Evolutionary conservation across 2,888 invertebrate species (phyloP).

Genomic region (Agonopterix heracliana): DNA sequence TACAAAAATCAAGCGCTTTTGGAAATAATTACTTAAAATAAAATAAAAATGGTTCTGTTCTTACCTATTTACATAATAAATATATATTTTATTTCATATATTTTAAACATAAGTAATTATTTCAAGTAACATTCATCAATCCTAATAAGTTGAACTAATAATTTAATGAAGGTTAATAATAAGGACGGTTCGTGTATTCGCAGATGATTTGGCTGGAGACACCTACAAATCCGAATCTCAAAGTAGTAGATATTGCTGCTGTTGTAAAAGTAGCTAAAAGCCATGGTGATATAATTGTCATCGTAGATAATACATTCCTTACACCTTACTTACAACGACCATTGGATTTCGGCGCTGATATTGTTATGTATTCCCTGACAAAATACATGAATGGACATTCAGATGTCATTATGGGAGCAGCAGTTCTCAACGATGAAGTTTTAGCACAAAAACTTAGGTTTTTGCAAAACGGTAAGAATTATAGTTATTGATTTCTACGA

Average conservation of each 20-base stretch:
- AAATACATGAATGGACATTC: slow-evolving; percentile 99
- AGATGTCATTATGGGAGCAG: slow-evolving; percentile 97
- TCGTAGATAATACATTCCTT: slow-evolving; percentile 95
- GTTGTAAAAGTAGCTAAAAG: slow-evolving; percentile 78
- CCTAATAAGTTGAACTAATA: too few species aligned
- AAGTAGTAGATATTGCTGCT: slow-evolving; percentile 90
- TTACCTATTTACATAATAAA: too few species aligned
- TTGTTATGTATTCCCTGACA: slow-evolving; percentile 92
- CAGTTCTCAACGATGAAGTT: slow-evolving; percentile 82
- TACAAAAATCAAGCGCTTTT: too few species aligned
- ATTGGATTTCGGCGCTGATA: slow-evolving; percentile 90
- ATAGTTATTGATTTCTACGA: neutral
- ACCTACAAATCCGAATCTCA: slow-evolving; percentile 96
- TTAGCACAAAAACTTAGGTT: slow-evolving; percentile 84
- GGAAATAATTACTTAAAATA: too few species aligned
- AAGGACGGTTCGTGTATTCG: slow-evolving; percentile 22
- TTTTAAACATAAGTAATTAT: too few species aligned
- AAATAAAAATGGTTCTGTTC: too few species aligned
- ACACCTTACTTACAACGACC: slow-evolving; percentile 93
- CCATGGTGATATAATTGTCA: slow-evolving; percentile 77
- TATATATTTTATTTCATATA: too few species aligned
- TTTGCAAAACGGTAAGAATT: slow-evolving; percentile 85
- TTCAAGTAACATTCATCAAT: too few species aligned
- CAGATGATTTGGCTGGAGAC: slow-evolving; percentile 95
- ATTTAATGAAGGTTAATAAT: too few species aligned